A percentile compares a stretch with the other conserved stretches of the same genome.
Conservation (phyloP, 2,888 invertebrate genomes). For the Eulithis prunata region DNA sequence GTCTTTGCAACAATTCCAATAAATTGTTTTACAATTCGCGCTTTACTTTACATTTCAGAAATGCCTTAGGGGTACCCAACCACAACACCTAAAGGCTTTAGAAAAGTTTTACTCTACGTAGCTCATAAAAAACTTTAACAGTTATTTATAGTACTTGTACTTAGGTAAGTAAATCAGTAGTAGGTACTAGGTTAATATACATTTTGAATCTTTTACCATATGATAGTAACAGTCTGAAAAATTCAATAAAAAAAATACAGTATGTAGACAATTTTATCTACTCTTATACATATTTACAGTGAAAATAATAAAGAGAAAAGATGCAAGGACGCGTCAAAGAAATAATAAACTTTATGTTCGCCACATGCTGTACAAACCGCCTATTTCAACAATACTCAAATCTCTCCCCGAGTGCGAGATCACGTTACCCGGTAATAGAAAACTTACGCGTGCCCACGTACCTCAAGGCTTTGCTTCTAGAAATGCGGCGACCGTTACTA, state of each 20-base stretch:
- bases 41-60: not conserved
- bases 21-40: conserved; percentile 32
- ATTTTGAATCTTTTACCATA: too few species aligned
- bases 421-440: conserved; percentile 37
- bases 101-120: too few species aligned
- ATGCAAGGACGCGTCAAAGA: conserved; percentile 20
- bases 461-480: not conserved
- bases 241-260: too few species aligned
- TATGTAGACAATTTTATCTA: too few species aligned
- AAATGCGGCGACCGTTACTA: not conserved
- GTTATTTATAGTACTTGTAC: too few species aligned
- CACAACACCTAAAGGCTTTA: too few species aligned
- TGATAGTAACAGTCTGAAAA: too few species aligned
- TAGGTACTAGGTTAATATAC: too few species aligned
- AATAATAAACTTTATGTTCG: conserved; percentile 51
- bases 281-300: too few species aligned
- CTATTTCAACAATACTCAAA: conserved; percentile 35
- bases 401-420: conserved; percentile 37
- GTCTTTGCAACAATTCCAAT: conserved; percentile 34
- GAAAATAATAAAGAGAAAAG: not conserved
- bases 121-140: too few species aligned
- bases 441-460: conserved; percentile 30
- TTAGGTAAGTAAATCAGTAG: too few species aligned
- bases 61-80: not conserved
- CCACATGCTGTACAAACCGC: conserved; percentile 44